Percentiles rank a stretch among this genome's conserved stretches.
Evolutionary conservation across 2,888 invertebrate genomes (phyloP).

Genomic region (Heliconius ismenius): DNA sequence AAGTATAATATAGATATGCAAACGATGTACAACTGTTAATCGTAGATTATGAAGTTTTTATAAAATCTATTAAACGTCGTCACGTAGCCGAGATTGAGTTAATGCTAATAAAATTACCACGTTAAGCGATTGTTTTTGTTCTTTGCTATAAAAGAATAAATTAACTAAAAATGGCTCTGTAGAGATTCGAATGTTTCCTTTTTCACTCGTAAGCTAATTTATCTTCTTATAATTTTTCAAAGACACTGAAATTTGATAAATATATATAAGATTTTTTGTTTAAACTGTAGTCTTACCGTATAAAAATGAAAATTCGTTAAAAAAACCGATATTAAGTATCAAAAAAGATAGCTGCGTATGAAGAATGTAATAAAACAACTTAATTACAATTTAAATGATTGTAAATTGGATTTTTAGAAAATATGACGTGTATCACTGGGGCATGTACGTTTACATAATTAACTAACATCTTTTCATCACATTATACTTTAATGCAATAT

Average conservation of each 20-base stretch:
- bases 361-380: no score
- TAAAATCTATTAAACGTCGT: conserved; percentile 3
- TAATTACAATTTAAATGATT: no score
- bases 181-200: conserved; percentile 2
- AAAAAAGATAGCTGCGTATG: no score
- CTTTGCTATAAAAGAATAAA: conserved; percentile 4
- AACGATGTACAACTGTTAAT: background rate
- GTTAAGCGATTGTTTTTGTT: conserved; percentile 17
- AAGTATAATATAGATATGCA: background rate
- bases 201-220: background rate
- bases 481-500: no score
- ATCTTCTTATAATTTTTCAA: conserved; percentile 13
- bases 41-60: background rate
- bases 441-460: no score
- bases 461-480: no score
- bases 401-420: no score
- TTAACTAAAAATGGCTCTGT: conserved; percentile 5
- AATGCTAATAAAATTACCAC: conserved; percentile 19
- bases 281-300: no score
- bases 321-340: no score
- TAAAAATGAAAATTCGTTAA: no score
- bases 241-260: background rate
- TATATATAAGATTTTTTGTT: background rate
- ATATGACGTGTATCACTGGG: no score
- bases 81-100: conserved; percentile 1